Conservation (phyloP, 2,797 vertebrate genomes). For the Chloroceryle inda region DNA sequence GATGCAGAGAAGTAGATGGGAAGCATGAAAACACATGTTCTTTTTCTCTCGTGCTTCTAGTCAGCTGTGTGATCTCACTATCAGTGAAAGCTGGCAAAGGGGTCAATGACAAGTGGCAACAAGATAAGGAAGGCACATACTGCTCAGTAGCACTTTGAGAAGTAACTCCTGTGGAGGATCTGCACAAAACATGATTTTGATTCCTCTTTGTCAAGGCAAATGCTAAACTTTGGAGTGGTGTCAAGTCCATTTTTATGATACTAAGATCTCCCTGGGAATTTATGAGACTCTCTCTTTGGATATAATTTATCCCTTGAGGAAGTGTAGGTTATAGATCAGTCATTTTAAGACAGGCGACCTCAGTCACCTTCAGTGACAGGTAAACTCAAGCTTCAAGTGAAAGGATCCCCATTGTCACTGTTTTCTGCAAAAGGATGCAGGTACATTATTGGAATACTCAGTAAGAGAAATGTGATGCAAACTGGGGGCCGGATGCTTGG, state of each 20-base stretch:
- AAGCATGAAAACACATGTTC: neutral
- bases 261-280: constrained; percentile 6
- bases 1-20: neutral
- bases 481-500: neutral
- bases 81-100: neutral
- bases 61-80: neutral
- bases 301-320: constrained; percentile 37
- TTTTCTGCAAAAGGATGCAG: neutral
- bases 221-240: neutral
- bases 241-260: constrained; percentile 26
- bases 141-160: neutral
- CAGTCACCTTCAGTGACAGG: neutral
- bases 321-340: constrained; percentile 22
- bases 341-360: constrained; percentile 27
- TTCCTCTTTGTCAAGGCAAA: constrained; percentile 3
- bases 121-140: neutral
- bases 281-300: neutral
- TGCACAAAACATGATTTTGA: neutral
- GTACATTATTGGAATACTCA: neutral
- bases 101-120: neutral
- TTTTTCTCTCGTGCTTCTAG: neutral
- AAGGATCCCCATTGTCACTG: neutral
- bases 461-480: neutral
- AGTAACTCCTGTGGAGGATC: neutral
- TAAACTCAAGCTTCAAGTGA: constrained; percentile 11